These are phyloP conservation scores for Clavelina lepadiformis DNA, from an alignment of 23 tunicate species.

Conservation along the genomic window DNA sequence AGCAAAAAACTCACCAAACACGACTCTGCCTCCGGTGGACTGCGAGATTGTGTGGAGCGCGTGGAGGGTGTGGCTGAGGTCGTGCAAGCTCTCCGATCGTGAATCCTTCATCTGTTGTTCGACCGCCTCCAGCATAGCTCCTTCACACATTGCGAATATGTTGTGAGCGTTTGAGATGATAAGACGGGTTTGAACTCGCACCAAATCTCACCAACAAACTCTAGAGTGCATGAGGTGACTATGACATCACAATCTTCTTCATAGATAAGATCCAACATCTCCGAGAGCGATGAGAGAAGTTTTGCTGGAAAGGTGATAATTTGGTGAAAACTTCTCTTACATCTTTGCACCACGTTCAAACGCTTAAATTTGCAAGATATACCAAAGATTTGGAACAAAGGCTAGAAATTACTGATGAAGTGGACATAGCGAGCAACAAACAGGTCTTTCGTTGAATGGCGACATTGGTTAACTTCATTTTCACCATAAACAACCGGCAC, in stretches of 20 bases:
- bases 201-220: slow-evolving; percentile 36
- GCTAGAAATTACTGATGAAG: too few species aligned
- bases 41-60: slow-evolving; percentile 29
- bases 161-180: neutral
- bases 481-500: too few species aligned
- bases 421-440: too few species aligned
- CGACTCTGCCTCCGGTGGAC: slow-evolving; percentile 9
- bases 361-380: too few species aligned
- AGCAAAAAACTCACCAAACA: slow-evolving; percentile 11
- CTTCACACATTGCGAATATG: slow-evolving; percentile 15
- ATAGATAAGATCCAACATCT: slow-evolving; percentile 25
- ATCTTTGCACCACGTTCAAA: too few species aligned
- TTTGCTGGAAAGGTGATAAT: too few species aligned
- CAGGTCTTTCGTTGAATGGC: too few species aligned
- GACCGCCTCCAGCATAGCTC: slow-evolving; percentile 20
- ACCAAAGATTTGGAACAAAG: too few species aligned
- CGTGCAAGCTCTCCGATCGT: slow-evolving; percentile 14
- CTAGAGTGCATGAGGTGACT: neutral
- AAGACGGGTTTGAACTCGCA: neutral
- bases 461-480: too few species aligned
- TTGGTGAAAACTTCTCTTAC: too few species aligned
- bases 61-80: slow-evolving; percentile 44
- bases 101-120: slow-evolving; percentile 25
- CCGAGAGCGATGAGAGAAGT: slow-evolving; percentile 17
- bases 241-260: slow-evolving; percentile 9